These are phyloP conservation scores for Scaptomyza cyrtandrae DNA, from an alignment of 2,888 invertebrate genomes.

Conservation along the genomic window DNA sequence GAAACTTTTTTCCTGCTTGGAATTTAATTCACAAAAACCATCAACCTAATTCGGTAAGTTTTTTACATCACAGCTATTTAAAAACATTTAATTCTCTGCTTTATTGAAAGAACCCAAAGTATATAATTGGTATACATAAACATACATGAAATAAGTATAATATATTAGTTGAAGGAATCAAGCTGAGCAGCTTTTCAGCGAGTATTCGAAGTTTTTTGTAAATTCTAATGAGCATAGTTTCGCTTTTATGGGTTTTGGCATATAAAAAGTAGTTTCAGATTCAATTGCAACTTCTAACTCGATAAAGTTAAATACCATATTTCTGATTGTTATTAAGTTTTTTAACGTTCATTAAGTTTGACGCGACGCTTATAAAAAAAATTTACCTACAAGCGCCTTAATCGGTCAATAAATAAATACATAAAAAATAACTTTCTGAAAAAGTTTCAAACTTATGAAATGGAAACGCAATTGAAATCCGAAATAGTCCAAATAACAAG, in stretches of 20 bases:
- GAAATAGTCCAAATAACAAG: conserved; percentile 18
- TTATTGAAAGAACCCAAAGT: background rate
- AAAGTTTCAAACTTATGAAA: conserved; percentile 5
- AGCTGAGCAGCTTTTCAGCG: conserved; percentile 35
- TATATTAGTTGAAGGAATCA: conserved; percentile 21
- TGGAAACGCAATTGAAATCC: conserved; percentile 1
- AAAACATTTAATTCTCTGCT: conserved; percentile 3
- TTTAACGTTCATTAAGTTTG: too few relatives aligned
- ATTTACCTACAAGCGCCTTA: background rate
- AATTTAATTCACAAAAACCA: too few relatives aligned
- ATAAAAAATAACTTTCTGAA: background rate
- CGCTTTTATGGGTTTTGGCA: conserved; percentile 8
- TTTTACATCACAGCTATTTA: too few relatives aligned
- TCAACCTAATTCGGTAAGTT: too few relatives aligned
- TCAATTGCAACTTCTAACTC: background rate
- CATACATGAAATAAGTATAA: conserved; percentile 1
- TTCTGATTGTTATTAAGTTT: background rate
- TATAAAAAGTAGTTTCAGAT: background rate
- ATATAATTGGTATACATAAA: conserved; percentile 13
- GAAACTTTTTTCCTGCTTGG: too few relatives aligned
- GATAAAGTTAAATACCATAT: background rate
- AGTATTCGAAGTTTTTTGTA: conserved; percentile 41
- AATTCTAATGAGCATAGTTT: conserved; percentile 61
- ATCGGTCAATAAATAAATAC: conserved; percentile 1
- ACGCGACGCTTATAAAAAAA: background rate